Base-by-base conservation (phyloP, 1,140 invertebrate species). In the Ditylenchus dipsaci region DNA sequence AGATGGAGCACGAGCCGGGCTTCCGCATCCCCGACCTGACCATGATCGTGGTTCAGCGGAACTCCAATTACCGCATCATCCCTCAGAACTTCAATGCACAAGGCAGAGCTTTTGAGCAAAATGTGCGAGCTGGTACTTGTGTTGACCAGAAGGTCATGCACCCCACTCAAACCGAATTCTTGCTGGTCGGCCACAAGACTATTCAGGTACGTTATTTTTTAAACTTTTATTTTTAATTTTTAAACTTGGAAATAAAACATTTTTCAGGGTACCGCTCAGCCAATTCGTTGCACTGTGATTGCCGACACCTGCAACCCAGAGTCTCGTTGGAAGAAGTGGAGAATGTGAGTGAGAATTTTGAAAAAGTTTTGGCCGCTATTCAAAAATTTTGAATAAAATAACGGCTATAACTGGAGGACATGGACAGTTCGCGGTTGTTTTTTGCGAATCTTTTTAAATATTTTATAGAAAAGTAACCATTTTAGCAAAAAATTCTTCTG, bases 41-140 rank as follows among this genome's bases (percentile, higher is more conserved):
- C 13, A 74, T 71, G 11, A 33, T 71, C 19, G 69, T 71, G 1
- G 61, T 29, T 21, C 67, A 69, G 23, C 68, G 68, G 0, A 30
- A 70, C 3, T 70, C 68, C 5, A 70, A 70, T 42, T 71, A 71
- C 56, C 69, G 69, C 5, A 71, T 71, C 33, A 58, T 71, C 9
- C 69, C 69, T 1, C 17, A 58, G n/a, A 19, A 23, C 3, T 26
- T 73, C 3, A 61, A 71, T 21, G 9, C 26, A 17, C n/a, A 43
- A 8, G 56, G 29, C n/a, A 43, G 26, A 21, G 53, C 69, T n/a
- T 5, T n/a, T 1, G 69, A 72, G 21, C 69, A 71, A 26, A 71
- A 71, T 26, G 61, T 64, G 23, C 71, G 38, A 19, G 49, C 69
- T 47, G 69, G 69, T 8, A 71, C 69, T 15, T 70, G 73, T 47